A percentile compares a stretch with the other conserved stretches of the same genome.
These are phyloP conservation scores for Latrodectus hesperus DNA, from an alignment of 2,888 invertebrate species.

Conservation along the genomic window DNA sequence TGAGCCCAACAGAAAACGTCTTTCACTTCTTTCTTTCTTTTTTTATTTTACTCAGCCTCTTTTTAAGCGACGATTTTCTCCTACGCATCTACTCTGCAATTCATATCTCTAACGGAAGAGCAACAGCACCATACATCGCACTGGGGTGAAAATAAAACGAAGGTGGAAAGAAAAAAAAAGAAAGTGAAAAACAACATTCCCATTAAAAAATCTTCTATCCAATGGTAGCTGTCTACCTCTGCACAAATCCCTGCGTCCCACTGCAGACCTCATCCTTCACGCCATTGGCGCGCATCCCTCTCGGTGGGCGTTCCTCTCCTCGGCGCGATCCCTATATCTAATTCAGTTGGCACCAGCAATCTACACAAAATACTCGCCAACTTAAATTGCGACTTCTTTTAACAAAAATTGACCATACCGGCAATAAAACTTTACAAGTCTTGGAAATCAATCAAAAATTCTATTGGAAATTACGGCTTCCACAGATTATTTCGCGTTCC, in stretches of 20 bases:
- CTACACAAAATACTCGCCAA: constrained; percentile 47
- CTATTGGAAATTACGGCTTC: constrained; percentile 44
- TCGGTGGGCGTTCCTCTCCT: constrained; percentile 46
- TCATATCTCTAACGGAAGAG: constrained; percentile 9
- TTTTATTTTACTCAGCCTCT: no score
- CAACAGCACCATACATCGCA: constrained; percentile 40
- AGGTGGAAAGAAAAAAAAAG: constrained; percentile 2
- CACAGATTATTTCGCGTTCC: constrained; percentile 23
- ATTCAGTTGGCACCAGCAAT: constrained; percentile 66
- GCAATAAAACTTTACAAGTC: constrained; percentile 15
- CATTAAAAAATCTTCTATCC: constrained; percentile 28
- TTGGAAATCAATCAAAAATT: constrained; percentile 42
- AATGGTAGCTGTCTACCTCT: constrained; percentile 57
- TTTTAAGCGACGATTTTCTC: neutral
- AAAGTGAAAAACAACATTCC: neutral
- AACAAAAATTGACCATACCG: constrained; percentile 41
- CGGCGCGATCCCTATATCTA: constrained; percentile 59
- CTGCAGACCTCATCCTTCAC: constrained; percentile 10
- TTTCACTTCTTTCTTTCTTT: no score
- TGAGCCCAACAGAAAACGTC: no score
- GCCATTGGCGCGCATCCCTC: constrained; percentile 28
- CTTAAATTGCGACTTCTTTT: constrained; percentile 68
- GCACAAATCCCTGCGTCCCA: constrained; percentile 64
- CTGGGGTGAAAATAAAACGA: neutral
- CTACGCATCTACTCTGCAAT: constrained; percentile 11